Base-by-base conservation (phyloP, 1,140 invertebrate genomes). In the Nasonia longicornis region DNA sequence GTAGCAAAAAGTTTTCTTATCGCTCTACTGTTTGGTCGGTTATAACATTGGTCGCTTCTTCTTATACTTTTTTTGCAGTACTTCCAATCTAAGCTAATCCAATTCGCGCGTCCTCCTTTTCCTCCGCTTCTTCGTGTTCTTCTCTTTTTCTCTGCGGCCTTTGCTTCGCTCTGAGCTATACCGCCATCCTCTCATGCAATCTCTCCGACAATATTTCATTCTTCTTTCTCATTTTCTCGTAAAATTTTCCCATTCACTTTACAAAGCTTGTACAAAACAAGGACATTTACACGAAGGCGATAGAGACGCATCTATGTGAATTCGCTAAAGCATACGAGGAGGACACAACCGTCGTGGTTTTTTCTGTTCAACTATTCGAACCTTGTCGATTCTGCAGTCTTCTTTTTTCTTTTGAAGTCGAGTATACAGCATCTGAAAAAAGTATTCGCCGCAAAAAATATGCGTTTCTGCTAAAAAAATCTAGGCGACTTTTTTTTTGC, bases 61-160 rank as follows among this genome's bases (percentile, higher is more conserved):
- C 69, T 35, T 35, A 31, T 71, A 7, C 20, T 11, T 42, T 71
- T 70, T 42, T 38, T 71, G 35, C 35, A 3, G 20, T 42, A 71
- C 16, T 71, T 71, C 35, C 69, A 42, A 71, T 71, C 35, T 35
- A 71, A 71, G 7, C 69, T 71, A 71, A 71, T 71, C 69, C 35
- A 38, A 71, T 71, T 71, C 35, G 38, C 12, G 8, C 14, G 69
- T 38, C 20, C 35, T 42, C 31, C 35, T 38, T 71, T 71, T 67
- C 29, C 22, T 31, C 29, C 29, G 3, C 66, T 67, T 29, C 66
- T 3, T 29, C 66, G n/a, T 63, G 14, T n/a, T 63, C 10, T 11
- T n/a, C 16, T 58, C 20, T n/a, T 14, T 58, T 20, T n/a, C 16
- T n/a, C 52, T 58, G 1, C 20, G 10, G 45, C 45, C 48, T 52